phyloP scores from a whole-genome alignment of 2,888 invertebrate species.

The Cordylochernes scorpioides region DNA sequence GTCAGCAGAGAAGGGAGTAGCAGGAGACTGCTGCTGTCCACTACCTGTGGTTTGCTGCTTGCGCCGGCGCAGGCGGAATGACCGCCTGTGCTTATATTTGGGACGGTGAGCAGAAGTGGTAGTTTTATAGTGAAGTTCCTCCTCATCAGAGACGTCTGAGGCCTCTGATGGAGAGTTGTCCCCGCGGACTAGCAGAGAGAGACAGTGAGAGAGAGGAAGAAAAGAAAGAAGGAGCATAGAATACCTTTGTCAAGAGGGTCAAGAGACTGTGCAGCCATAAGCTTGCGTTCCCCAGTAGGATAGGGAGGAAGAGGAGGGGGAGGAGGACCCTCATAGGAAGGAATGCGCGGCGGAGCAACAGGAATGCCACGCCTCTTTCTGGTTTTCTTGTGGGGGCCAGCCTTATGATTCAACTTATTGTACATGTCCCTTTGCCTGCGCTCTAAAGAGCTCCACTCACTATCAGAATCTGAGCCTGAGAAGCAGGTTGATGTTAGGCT shows the following conservation, averaged over 20 bases:
- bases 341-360: constrained; percentile 56
- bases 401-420: constrained; percentile 33
- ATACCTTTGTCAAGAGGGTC: constrained; percentile 16
- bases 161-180: constrained; percentile 23
- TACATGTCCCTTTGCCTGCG: constrained; percentile 28
- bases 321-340: constrained; percentile 30
- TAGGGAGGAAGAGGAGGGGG: constrained; percentile 14
- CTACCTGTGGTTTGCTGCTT: no score
- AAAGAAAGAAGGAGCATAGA: no score
- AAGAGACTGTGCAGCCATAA: constrained; percentile 16
- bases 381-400: constrained; percentile 40
- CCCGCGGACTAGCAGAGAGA: no score
- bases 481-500: constrained; percentile 6
- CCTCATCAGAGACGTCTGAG: constrained; percentile 25
- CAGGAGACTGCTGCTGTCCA: no score
- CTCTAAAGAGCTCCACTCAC: constrained; percentile 50
- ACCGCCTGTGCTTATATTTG: constrained; percentile 23
- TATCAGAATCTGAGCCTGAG: constrained; percentile 53
- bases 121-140: constrained; percentile 18
- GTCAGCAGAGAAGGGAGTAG: constrained; percentile 20
- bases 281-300: constrained; percentile 12
- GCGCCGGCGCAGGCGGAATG: constrained; percentile 15
- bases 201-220: no score
- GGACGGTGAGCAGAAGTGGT: constrained; percentile 14
- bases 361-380: constrained; percentile 49